Conservation (phyloP, 2,888 invertebrate species). For the Autographa pulchrina region DNA sequence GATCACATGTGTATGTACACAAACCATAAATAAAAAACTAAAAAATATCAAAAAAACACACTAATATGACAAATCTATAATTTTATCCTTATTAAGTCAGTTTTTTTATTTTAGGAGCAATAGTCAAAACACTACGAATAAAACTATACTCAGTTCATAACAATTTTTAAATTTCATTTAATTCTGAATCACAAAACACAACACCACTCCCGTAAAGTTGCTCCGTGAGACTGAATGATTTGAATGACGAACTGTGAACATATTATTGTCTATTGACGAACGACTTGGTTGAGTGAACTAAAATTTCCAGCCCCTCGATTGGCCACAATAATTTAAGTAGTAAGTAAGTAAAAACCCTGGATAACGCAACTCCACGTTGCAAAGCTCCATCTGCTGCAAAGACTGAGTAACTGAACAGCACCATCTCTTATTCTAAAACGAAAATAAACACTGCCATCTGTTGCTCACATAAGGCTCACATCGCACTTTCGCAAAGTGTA, state of each 20-base stretch:
- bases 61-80: conserved; percentile 6
- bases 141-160: conserved; percentile 64
- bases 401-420: neutral
- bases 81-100: conserved; percentile 20
- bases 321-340: conserved; percentile 25
- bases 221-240: conserved; percentile 69
- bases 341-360: conserved; percentile 16
- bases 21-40: conserved; percentile 66
- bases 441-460: neutral
- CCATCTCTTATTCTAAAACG: conserved; percentile 13
- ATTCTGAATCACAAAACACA: conserved; percentile 60
- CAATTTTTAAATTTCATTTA: conserved; percentile 59
- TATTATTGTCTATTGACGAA: conserved; percentile 27
- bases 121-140: conserved; percentile 42
- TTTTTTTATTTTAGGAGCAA: conserved; percentile 14
- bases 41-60: conserved; percentile 38
- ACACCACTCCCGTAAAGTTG: conserved; percentile 57
- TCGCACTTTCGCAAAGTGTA: neutral
- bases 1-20: conserved; percentile 85
- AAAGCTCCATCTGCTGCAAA: conserved; percentile 40
- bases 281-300: conserved; percentile 51
- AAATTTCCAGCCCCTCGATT: conserved; percentile 38
- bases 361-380: neutral
- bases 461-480: too few species aligned
- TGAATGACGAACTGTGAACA: conserved; percentile 22